Base-by-base conservation (phyloP, 2,888 invertebrate species). In the Scaptomyza parva region DNA sequence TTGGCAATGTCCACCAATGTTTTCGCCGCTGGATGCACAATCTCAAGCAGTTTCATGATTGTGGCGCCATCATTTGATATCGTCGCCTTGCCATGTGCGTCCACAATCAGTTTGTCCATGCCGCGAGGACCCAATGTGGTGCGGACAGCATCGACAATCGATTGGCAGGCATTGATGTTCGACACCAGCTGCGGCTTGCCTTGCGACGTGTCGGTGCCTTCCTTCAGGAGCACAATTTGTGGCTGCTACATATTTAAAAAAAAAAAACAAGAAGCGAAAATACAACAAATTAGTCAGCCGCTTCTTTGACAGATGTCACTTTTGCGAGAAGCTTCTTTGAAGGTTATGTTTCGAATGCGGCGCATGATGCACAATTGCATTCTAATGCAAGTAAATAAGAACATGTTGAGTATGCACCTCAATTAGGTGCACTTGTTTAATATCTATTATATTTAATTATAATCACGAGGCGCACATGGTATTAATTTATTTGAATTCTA, bases 61-160 rank as follows among this genome's bases (percentile, higher is more conserved):
- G 99, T 99, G 6, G 99, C 99, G 12, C 99, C 99, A 92, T 99
- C 99, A 90, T 99, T 99, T 1, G 99, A 99, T 80, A 99, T 99
- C 2, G 98, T 98, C 0, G 98, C 96, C 90, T 97, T 97, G 61
- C 98, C 98, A 76, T 94, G 94, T 69, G 94, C 93, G 89, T 97
- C 96, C 0, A 99, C 98, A 66, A 99, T 98, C 52, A 99, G 93
- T 92, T 99, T 99, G 92, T 99, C 99, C 98, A 99, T 98, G 73
- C 99, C 99, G 26, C 99, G 95, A 6, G 99, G 99, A 43, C 99
- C 99, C 40, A 99, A 93, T 0, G 99, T 99, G 0, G 99, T 99
- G 62, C 99, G 95, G 0, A 94, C 98, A 37, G 98, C 97, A 93
- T 99, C 99, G 1, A 97, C 98, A 30, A 99, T 96, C 8, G 95